These are phyloP conservation scores for Cyprinus carpio DNA, from an alignment of 2,113 vertebrate species.

Conservation along the genomic window DNA sequence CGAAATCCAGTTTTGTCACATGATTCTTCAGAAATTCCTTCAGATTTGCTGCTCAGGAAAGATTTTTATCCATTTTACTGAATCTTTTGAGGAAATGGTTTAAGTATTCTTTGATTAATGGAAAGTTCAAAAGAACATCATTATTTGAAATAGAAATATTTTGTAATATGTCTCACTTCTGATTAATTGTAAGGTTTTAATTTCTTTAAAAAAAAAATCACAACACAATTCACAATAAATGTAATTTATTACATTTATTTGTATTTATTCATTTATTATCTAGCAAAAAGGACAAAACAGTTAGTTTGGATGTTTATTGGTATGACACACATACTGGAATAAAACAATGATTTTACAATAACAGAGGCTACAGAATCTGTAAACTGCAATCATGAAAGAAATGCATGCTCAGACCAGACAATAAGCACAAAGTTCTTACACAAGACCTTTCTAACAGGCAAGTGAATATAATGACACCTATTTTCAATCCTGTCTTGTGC, in stretches of 20 bases:
- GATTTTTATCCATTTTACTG: too few relatives aligned
- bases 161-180: neutral
- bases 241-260: neutral
- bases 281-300: neutral
- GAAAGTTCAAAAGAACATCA: too few relatives aligned
- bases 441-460: neutral
- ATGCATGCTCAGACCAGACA: neutral
- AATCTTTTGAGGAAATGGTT: too few relatives aligned
- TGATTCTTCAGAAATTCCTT: too few relatives aligned
- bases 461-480: neutral
- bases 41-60: too few relatives aligned
- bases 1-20: too few relatives aligned
- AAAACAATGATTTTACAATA: neutral
- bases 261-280: too few relatives aligned
- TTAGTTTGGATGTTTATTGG: conserved; percentile 14
- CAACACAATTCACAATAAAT: neutral
- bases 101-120: too few relatives aligned
- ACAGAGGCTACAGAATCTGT: neutral
- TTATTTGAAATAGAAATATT: neutral
- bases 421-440: neutral
- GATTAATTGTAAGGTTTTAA: neutral
- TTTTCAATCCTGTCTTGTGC: neutral
- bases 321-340: neutral
- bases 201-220: too few relatives aligned
- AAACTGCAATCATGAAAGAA: neutral